A percentile compares a stretch with the other conserved stretches of the same genome.
These are phyloP conservation scores for Anas platyrhynchos DNA, from an alignment of 2,113 vertebrate species.

Conservation along the genomic window DNA sequence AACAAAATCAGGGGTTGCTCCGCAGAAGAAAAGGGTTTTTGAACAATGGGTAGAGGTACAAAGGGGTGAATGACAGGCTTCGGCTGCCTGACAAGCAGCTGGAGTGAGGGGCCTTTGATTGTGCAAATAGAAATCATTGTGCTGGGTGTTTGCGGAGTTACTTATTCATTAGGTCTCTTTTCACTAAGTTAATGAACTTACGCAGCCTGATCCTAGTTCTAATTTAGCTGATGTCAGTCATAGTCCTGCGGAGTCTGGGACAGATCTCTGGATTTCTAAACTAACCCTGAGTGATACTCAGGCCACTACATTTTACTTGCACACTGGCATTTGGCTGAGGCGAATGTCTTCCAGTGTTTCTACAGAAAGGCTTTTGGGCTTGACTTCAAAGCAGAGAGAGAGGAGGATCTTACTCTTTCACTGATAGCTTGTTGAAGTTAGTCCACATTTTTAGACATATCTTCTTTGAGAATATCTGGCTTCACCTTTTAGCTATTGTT, in stretches of 20 bases:
- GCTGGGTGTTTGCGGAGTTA: slow-evolving; percentile 39
- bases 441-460: background rate
- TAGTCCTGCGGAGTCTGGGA: background rate
- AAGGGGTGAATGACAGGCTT: slow-evolving; percentile 60
- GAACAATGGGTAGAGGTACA: slow-evolving; percentile 41
- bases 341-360: background rate
- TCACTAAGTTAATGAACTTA: slow-evolving; percentile 72
- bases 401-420: background rate
- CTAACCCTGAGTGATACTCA: background rate
- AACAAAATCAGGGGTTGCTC: slow-evolving; percentile 30
- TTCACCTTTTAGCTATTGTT: background rate
- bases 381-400: background rate
- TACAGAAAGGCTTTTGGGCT: background rate
- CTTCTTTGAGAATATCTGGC: background rate
- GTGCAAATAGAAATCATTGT: slow-evolving; percentile 60
- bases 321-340: background rate
- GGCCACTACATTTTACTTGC: background rate
- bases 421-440: background rate
- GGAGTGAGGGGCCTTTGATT: slow-evolving; percentile 30
- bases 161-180: slow-evolving; percentile 71
- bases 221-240: slow-evolving; percentile 47
- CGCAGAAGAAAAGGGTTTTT: slow-evolving; percentile 12
- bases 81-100: slow-evolving; percentile 52
- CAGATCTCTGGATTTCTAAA: slow-evolving; percentile 35
- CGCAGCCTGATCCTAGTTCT: slow-evolving; percentile 37